phyloP scores from a whole-genome alignment of 2,113 vertebrate genomes.

The Gallinago jamesoni region DNA sequence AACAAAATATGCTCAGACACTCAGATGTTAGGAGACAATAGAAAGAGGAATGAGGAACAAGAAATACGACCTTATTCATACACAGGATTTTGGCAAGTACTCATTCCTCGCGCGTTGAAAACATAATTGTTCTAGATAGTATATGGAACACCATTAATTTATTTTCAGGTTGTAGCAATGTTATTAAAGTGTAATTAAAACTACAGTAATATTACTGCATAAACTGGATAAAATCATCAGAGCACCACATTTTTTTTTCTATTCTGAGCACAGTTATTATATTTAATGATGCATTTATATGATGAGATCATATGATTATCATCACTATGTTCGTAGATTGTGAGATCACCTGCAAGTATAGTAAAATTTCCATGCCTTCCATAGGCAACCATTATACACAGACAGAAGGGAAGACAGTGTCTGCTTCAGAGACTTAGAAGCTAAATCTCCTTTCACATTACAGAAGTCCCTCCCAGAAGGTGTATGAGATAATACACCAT shows the following conservation, averaged over 20 bases:
- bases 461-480: not conserved
- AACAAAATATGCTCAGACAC: not conserved
- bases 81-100: not conserved
- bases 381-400: not conserved
- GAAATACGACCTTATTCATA: not conserved
- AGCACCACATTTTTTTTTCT: not conserved
- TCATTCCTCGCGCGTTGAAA: not conserved
- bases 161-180: not conserved
- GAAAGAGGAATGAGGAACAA: not conserved
- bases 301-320: not conserved
- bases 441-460: not conserved
- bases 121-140: not conserved
- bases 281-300: not conserved
- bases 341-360: not conserved
- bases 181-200: not conserved
- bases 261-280: not conserved
- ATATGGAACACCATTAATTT: not conserved
- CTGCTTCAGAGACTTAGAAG: not conserved
- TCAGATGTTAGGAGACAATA: not conserved
- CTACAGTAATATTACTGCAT: not conserved
- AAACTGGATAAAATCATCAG: not conserved
- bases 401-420: not conserved
- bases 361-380: not conserved
- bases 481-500: not conserved
- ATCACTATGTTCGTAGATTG: accelerated